These are phyloP conservation scores for Ammospiza maritima DNA, from an alignment of 2,797 vertebrate species.

Conservation along the genomic window DNA sequence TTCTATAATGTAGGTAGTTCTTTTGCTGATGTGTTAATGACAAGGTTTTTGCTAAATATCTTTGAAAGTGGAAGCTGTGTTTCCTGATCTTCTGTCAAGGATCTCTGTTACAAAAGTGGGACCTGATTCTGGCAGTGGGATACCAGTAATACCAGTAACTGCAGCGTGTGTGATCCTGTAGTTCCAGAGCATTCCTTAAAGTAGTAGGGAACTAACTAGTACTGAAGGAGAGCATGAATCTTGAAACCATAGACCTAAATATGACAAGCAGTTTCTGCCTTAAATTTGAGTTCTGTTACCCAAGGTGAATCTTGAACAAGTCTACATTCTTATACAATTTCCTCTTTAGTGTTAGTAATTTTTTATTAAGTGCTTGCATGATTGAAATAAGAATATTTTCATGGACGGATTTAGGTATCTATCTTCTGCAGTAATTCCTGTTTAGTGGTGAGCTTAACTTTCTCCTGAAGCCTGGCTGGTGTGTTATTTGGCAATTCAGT, in stretches of 20 bases:
- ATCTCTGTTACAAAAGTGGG: neutral
- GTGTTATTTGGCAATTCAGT: neutral
- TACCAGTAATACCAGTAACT: neutral
- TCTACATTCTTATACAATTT: neutral
- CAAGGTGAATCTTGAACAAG: neutral
- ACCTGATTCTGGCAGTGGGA: neutral
- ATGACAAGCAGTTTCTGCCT: neutral
- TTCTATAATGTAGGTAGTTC: neutral
- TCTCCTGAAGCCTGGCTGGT: neutral
- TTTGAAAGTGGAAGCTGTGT: neutral
- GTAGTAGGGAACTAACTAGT: neutral
- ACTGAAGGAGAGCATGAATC: slow-evolving; percentile 3
- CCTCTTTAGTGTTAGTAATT: neutral
- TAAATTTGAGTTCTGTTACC: neutral
- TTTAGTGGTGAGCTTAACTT: neutral
- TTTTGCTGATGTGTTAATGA: neutral
- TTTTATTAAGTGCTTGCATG: neutral
- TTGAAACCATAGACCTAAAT: neutral
- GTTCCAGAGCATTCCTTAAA: neutral
- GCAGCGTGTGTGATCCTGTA: neutral
- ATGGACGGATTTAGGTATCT: neutral
- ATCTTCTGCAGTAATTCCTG: neutral
- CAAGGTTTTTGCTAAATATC: neutral
- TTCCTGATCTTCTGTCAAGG: neutral
- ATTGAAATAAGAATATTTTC: neutral